Conservation (phyloP, 2,113 vertebrate genomes). For the Psophia crepitans region DNA sequence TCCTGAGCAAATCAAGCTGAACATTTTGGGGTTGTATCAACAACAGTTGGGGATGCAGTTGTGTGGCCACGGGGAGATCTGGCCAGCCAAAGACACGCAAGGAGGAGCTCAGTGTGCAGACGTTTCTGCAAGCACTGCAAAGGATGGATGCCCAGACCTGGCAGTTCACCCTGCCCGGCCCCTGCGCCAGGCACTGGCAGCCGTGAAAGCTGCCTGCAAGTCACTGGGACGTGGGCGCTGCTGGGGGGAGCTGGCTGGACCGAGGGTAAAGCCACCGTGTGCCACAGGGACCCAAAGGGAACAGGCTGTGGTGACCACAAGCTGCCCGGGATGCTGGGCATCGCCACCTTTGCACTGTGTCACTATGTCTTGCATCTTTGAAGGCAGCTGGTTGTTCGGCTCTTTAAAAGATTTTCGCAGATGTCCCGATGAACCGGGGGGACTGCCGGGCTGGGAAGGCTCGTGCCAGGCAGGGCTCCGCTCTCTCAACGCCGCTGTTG, state of each 20-base stretch:
- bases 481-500: accelerated
- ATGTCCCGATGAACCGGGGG: not conserved
- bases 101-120: not conserved
- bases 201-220: not conserved
- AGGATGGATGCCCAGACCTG: not conserved
- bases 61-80: not conserved
- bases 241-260: not conserved
- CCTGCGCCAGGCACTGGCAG: not conserved
- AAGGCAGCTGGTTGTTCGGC: not conserved
- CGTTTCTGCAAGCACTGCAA: not conserved
- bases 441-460: not conserved
- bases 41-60: not conserved
- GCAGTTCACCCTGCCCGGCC: not conserved
- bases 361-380: not conserved
- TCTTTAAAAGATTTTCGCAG: not conserved
- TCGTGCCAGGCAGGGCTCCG: not conserved
- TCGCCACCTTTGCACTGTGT: not conserved
- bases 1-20: not conserved
- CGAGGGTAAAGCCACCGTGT: not conserved
- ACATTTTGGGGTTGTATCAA: not conserved
- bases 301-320: not conserved
- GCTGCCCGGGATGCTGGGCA: not conserved
- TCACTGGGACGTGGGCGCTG: not conserved
- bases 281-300: too few relatives aligned
- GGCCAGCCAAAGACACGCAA: not conserved